These are phyloP conservation scores for Tipula unca DNA, from an alignment of 2,888 invertebrate species.

Conservation along the genomic window DNA sequence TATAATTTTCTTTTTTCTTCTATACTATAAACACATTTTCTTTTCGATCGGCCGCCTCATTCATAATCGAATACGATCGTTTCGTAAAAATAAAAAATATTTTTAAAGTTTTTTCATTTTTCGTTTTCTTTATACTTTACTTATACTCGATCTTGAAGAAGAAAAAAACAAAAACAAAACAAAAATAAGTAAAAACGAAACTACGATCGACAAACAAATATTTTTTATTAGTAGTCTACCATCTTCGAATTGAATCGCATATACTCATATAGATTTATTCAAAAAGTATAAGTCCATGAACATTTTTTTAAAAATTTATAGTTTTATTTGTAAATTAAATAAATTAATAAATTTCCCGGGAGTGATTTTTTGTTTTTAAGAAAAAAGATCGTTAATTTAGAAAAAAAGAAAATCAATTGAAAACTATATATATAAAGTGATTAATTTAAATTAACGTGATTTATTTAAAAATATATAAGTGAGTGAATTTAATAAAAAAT, in stretches of 20 bases:
- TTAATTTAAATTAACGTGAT: not conserved
- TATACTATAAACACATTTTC: not conserved
- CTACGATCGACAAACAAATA: not conserved
- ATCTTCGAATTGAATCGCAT: constrained; percentile 16
- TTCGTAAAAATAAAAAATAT: not conserved
- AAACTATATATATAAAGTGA: not conserved
- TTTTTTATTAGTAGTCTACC: constrained; percentile 1
- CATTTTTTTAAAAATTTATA: not conserved
- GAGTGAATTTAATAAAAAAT: too few relatives aligned
- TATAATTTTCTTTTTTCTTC: not conserved
- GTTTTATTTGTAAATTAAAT: not conserved
- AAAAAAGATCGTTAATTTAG: not conserved
- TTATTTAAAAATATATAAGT: not conserved
- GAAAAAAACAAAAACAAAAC: not conserved
- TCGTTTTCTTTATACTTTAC: too few relatives aligned
- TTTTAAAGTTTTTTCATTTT: not conserved
- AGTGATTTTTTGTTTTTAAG: not conserved
- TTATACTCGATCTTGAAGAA: not conserved
- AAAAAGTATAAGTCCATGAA: not conserved
- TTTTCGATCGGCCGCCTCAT: not conserved
- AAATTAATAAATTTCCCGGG: constrained; percentile 14
- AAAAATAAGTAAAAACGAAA: not conserved
- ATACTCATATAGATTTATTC: not conserved
- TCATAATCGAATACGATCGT: not conserved
- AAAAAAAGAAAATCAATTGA: not conserved